A percentile compares a stretch with the other conserved stretches of the same genome.
Conservation (phyloP, 2,888 invertebrate genomes). For the Eupithecia exiguata region DNA sequence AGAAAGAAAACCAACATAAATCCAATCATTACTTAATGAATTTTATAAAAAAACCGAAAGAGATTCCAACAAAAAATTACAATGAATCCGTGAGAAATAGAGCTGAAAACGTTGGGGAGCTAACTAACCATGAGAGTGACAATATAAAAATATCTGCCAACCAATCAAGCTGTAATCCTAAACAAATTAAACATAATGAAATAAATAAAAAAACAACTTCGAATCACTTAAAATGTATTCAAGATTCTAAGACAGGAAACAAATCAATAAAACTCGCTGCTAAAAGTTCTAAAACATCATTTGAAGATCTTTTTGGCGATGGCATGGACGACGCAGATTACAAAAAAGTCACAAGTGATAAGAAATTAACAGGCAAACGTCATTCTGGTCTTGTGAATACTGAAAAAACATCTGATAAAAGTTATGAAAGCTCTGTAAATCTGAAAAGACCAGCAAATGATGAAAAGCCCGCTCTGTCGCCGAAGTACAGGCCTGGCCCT, state of each 20-base stretch:
- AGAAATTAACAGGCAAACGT: neutral
- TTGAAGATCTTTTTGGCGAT: neutral
- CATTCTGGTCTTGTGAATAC: neutral
- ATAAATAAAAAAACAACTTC: neutral
- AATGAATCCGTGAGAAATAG: neutral
- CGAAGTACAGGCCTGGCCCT: neutral
- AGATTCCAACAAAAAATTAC: neutral
- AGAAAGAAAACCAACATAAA: neutral
- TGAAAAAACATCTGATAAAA: neutral
- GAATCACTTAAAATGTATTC: neutral
- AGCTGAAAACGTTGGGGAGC: neutral
- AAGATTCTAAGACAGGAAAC: neutral
- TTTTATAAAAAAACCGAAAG: neutral
- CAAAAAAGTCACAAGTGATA: neutral
- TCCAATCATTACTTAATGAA: neutral
- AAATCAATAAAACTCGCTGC: neutral
- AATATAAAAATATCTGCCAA: neutral
- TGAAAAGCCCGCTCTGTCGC: neutral
- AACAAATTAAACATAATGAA: neutral
- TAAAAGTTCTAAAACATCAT: neutral
- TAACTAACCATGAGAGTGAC: neutral
- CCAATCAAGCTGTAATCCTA: neutral
- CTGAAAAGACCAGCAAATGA: constrained; percentile 6
- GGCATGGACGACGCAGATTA: neutral
- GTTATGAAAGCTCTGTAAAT: neutral